These are phyloP conservation scores for Darevskia mixta DNA, from an alignment of 2,797 vertebrate genomes.

Conservation along the genomic window DNA sequence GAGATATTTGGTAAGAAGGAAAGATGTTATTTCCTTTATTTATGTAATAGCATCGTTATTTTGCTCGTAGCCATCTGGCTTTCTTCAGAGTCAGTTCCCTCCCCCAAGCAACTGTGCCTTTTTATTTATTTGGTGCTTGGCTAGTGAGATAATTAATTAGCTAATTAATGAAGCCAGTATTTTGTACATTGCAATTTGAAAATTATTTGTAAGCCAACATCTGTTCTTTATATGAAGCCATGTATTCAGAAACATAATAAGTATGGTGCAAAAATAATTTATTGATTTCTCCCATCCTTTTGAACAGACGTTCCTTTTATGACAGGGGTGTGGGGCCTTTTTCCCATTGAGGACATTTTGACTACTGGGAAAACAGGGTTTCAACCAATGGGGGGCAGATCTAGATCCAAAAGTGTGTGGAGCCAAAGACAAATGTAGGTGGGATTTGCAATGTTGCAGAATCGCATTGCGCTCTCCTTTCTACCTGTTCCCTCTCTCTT, in stretches of 20 bases:
- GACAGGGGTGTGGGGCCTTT: too few species aligned
- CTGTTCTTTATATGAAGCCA: neutral
- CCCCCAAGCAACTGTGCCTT: conserved; percentile 13
- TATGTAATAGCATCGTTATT: conserved; percentile 36
- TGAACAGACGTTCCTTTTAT: too few species aligned
- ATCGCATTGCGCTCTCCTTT: too few species aligned
- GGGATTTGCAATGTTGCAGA: too few species aligned
- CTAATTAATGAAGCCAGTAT: neutral
- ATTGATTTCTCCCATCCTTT: too few species aligned
- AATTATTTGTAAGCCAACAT: neutral
- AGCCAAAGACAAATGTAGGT: too few species aligned
- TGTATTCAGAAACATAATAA: neutral
- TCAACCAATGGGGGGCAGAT: too few species aligned
- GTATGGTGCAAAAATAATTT: too few species aligned
- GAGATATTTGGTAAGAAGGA: conserved; percentile 31
- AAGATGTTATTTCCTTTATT: conserved; percentile 51
- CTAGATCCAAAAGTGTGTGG: too few species aligned
- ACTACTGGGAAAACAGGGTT: too few species aligned
- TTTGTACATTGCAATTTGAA: neutral
- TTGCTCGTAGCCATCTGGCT: conserved; percentile 23
- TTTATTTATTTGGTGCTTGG: neutral
- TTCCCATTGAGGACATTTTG: too few species aligned
- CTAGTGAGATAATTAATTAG: neutral
- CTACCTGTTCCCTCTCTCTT: too few species aligned
- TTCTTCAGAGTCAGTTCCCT: conserved; percentile 44